phyloP scores from a whole-genome alignment of 2,797 vertebrate species.

The Cyprinodon diabolis region DNA sequence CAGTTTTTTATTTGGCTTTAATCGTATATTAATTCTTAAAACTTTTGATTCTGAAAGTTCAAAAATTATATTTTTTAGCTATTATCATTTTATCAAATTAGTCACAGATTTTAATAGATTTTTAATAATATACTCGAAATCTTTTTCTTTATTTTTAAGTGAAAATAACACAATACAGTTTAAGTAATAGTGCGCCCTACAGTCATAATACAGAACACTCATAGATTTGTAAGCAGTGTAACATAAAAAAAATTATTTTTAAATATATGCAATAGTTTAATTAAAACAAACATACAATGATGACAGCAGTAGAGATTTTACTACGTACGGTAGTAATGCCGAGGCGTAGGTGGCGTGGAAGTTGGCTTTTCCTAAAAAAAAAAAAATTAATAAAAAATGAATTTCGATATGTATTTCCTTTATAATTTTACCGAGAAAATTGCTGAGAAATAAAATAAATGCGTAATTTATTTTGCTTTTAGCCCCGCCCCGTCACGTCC shows the following conservation, averaged over 20 bases:
- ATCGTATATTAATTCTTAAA: too few relatives aligned
- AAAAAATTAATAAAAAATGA: neutral
- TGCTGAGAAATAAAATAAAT: neutral
- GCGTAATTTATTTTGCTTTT: neutral
- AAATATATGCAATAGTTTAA: too few relatives aligned
- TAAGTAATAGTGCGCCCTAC: neutral
- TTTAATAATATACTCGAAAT: neutral
- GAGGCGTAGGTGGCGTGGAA: too few relatives aligned
- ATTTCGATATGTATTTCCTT: neutral
- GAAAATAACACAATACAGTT: neutral
- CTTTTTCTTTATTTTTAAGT: neutral
- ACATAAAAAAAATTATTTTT: too few relatives aligned
- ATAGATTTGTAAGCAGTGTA: neutral
- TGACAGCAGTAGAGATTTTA: too few relatives aligned
- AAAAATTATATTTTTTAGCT: neutral
- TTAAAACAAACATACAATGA: too few relatives aligned
- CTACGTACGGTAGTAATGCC: too few relatives aligned
- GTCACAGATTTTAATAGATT: too few relatives aligned
- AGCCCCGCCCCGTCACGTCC: neutral
- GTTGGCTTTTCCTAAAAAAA: neutral
- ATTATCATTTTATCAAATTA: neutral
- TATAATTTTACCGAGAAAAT: too few relatives aligned
- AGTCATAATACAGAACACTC: neutral
- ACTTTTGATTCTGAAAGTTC: neutral
- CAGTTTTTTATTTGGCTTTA: too few relatives aligned